Conservation (phyloP, 2,888 invertebrate species). For the Tetropium fuscum region DNA sequence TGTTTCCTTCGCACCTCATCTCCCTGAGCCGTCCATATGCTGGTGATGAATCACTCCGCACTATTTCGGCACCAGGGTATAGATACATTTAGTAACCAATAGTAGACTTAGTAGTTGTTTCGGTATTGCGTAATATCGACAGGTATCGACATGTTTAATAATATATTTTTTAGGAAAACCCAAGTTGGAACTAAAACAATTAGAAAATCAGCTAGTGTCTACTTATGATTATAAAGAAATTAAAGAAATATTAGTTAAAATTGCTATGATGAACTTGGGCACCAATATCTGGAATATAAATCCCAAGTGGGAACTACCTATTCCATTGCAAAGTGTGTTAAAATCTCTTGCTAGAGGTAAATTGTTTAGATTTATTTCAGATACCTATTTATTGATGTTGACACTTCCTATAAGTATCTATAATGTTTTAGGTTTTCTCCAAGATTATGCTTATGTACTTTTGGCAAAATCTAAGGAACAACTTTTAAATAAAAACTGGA, state of each 20-base stretch:
- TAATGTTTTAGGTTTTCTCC: slow-evolving; percentile 66
- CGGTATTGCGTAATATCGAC: too few relatives aligned
- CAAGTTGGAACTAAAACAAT: slow-evolving; percentile 76
- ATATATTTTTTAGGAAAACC: slow-evolving; percentile 67
- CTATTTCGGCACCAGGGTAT: too few relatives aligned
- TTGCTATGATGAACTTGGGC: slow-evolving; percentile 75
- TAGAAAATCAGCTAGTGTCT: slow-evolving; percentile 82
- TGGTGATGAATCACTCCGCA: too few relatives aligned
- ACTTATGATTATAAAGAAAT: slow-evolving; percentile 83
- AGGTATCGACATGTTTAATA: too few relatives aligned
- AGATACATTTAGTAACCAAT: too few relatives aligned
- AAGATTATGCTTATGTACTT: slow-evolving; percentile 86
- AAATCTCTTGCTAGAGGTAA: slow-evolving; percentile 76
- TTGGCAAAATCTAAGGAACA: slow-evolving; percentile 88
- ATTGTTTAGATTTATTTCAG: too few relatives aligned
- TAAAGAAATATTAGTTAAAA: slow-evolving; percentile 76
- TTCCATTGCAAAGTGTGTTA: slow-evolving; percentile 81
- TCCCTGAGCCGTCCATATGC: too few relatives aligned
- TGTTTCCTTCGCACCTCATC: too few relatives aligned
- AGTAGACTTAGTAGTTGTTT: too few relatives aligned
- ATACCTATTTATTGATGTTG: too few relatives aligned
- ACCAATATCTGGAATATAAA: slow-evolving; percentile 79
- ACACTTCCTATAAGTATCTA: too few relatives aligned
- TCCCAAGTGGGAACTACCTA: slow-evolving; percentile 86
- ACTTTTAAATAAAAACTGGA: slow-evolving; percentile 72